Evolutionary conservation across 2,888 invertebrate genomes (phyloP), one percentile per base, ranked within the genome.

Genomic region (Luperina testacea): DNA sequence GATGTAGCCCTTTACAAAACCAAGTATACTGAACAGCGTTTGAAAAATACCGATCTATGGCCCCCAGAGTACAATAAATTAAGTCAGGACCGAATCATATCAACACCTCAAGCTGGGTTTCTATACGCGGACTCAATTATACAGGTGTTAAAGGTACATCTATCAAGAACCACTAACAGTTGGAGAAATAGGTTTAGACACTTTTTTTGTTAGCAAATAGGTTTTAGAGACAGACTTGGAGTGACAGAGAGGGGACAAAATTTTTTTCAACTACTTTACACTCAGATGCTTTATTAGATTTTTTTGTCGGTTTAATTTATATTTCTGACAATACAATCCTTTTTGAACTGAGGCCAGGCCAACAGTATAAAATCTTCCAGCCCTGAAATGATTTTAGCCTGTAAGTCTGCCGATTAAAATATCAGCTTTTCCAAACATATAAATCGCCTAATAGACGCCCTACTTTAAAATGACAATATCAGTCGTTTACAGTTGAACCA

Each of bases 41-140:
- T 4, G 5, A 61, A 38, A 38, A 20, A 32, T 17, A 27, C 27
- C 24, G 6, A 13, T 75, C 27, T n/a, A 38, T 13, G n/a, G 24
- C 3, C 15, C 51, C 5, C n/a, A 64, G 17, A 71, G 20, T n/a
- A 42, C 9, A 45, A n/a, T 32, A 78, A n/a, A 24, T 45, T 4
- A 11, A 45, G 9, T 57, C 38, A 24, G 38, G 27, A 53, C 11
- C 32, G 61, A 48, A 63, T 32, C n/a, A 42, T 59, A 45, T 65
- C 45, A 68, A 68, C 67, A 83, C 61, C 20, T 80, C 71, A 78
- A 88, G 81, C 86, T 78, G 81, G 78, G 81, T 75, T 78, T 75
- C 64, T 59, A 75, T 27, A 67, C 51, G 27, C 20, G 20, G 27
- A 68, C 27, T 63, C 53, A 51, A 69, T 42, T 45, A 53, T 61